Conservation (phyloP, 2,797 vertebrate species). For the Clarias fuscus region DNA sequence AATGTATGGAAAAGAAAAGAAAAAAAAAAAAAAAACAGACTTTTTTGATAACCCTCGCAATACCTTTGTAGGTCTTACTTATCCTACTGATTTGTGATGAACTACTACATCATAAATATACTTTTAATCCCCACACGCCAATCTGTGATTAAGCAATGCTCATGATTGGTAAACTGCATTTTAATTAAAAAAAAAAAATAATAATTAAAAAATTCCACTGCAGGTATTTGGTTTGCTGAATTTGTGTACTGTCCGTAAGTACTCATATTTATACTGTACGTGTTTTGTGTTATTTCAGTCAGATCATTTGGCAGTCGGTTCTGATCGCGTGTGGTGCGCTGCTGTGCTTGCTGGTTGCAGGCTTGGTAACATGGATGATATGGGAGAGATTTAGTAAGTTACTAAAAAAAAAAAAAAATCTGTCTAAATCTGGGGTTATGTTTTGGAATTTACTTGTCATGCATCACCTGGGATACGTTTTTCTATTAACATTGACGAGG, state of each 20-base stretch:
- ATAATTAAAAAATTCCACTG: neutral
- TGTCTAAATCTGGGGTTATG: neutral
- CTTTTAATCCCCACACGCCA: neutral
- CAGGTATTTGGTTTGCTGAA: neutral
- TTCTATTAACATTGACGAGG: neutral
- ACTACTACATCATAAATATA: neutral
- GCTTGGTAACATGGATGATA: constrained; percentile 51
- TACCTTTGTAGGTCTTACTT: neutral
- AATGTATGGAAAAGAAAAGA: no score
- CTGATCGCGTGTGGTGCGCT: constrained; percentile 56
- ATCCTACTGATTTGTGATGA: neutral
- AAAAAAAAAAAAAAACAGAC: neutral
- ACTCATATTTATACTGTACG: neutral
- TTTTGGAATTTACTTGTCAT: neutral
- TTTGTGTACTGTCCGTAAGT: neutral
- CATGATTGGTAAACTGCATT: neutral
- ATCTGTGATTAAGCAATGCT: no score
- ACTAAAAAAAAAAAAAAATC: neutral
- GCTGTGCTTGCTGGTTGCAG: constrained; percentile 55
- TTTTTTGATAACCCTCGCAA: no score
- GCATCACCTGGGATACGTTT: neutral
- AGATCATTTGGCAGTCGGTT: constrained; percentile 49
- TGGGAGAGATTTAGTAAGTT: constrained; percentile 65
- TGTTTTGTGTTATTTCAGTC: constrained; percentile 57
- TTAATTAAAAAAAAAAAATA: neutral